A percentile compares a stretch with the other conserved stretches of the same genome.
Evolutionary conservation across 1,140 invertebrate genomes (phyloP).

Genomic region (Protaetia brevitarsis): DNA sequence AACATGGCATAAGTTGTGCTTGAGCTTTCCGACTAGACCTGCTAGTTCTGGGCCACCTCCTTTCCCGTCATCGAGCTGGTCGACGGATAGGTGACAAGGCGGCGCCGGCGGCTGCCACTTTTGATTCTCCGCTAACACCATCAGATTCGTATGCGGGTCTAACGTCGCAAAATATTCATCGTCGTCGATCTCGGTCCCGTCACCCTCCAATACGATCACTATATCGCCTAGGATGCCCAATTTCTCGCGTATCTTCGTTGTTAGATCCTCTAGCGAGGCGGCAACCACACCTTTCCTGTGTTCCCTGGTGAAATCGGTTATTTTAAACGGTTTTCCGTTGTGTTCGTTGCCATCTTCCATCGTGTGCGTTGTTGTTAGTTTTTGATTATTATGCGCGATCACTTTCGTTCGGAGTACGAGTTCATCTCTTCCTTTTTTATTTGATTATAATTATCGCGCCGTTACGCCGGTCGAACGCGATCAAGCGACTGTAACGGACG

Average conservation of each 20-base stretch:
- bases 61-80: constrained; percentile 66
- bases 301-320: constrained; percentile 69
- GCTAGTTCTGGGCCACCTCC: constrained; percentile 53
- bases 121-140: constrained; percentile 71
- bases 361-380: constrained; percentile 6
- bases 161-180: constrained; percentile 84
- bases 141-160: constrained; percentile 76
- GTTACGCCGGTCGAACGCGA: too few species aligned
- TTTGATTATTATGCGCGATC: background rate
- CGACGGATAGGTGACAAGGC: constrained; percentile 57
- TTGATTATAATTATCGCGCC: too few species aligned
- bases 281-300: constrained; percentile 78
- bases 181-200: constrained; percentile 85
- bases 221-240: constrained; percentile 51
- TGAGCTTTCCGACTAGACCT: constrained; percentile 68
- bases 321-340: constrained; percentile 59
- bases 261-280: constrained; percentile 69
- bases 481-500: too few species aligned
- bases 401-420: background rate
- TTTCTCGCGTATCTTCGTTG: constrained; percentile 66
- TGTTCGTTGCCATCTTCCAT: constrained; percentile 41
- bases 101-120: constrained; percentile 62
- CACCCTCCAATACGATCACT: constrained; percentile 67
- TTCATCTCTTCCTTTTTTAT: too few species aligned
- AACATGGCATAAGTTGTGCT: constrained; percentile 75